phyloP scores from a whole-genome alignment of 2,113 vertebrate genomes.

The Proteles cristata region DNA sequence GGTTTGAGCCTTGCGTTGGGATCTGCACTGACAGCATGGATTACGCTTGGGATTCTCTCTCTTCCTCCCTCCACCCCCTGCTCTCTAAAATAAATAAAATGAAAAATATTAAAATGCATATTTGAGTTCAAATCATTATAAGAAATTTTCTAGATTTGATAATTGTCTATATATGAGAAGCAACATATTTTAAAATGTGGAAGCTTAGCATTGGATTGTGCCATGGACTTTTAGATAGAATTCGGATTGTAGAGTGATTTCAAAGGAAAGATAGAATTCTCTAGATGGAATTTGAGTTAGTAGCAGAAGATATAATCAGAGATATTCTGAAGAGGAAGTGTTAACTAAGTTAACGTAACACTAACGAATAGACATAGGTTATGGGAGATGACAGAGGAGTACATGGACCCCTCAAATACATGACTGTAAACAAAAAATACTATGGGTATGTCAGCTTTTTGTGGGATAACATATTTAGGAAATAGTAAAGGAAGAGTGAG shows the following conservation, averaged over 20 bases:
- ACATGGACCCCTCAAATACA: not conserved
- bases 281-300: not conserved
- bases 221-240: not conserved
- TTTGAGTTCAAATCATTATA: slow-evolving; percentile 10
- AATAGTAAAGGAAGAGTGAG: not conserved
- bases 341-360: not conserved
- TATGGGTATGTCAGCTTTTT: not conserved
- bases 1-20: not conserved
- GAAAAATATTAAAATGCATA: too few relatives aligned
- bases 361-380: not conserved
- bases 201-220: not conserved
- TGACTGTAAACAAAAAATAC: not conserved
- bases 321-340: slow-evolving; percentile 7
- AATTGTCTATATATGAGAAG: not conserved
- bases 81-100: not conserved
- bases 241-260: slow-evolving; percentile 42
- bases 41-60: not conserved
- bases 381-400: not conserved
- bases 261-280: not conserved
- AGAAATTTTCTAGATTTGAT: slow-evolving; percentile 13
- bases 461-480: not conserved
- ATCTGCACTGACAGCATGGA: not conserved
- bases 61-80: not conserved
- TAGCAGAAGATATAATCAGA: not conserved
- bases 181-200: not conserved